These are phyloP conservation scores for Rhombomys opimus DNA, from an alignment of 2,113 vertebrate species.

Conservation along the genomic window DNA sequence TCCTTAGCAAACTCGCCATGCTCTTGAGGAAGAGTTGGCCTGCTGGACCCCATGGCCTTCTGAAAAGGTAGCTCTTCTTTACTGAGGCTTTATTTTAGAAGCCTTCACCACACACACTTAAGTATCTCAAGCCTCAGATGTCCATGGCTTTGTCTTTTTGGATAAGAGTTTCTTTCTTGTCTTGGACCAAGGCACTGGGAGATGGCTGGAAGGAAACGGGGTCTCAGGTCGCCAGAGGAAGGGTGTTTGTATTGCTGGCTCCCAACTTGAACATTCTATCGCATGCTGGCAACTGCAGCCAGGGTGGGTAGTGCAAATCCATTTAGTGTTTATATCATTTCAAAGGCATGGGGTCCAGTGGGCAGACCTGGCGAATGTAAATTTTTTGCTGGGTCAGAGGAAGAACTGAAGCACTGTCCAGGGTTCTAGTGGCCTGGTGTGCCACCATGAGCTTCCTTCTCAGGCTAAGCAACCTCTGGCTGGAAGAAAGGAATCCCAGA, in stretches of 20 bases:
- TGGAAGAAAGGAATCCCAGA: background rate
- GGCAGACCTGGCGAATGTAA: background rate
- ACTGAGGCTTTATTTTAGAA: background rate
- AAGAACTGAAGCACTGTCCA: background rate
- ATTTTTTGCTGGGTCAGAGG: background rate
- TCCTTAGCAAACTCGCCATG: background rate
- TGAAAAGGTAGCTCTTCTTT: background rate
- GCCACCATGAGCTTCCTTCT: background rate
- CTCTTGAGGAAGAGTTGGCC: background rate
- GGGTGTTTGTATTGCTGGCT: background rate
- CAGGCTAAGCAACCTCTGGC: too few species aligned
- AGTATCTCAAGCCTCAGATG: background rate
- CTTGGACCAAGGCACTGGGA: background rate
- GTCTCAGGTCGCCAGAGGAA: background rate
- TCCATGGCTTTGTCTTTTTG: background rate
- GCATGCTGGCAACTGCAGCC: background rate
- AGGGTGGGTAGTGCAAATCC: background rate
- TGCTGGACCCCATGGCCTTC: background rate
- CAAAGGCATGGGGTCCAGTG: background rate
- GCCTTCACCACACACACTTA: background rate
- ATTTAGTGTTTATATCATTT: background rate
- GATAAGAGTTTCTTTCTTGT: background rate
- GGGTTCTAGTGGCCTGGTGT: accelerated
- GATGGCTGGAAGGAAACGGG: background rate
- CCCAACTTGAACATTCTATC: background rate